phyloP scores from a whole-genome alignment of 2,888 invertebrate genomes.

The Papilio elwesi region DNA sequence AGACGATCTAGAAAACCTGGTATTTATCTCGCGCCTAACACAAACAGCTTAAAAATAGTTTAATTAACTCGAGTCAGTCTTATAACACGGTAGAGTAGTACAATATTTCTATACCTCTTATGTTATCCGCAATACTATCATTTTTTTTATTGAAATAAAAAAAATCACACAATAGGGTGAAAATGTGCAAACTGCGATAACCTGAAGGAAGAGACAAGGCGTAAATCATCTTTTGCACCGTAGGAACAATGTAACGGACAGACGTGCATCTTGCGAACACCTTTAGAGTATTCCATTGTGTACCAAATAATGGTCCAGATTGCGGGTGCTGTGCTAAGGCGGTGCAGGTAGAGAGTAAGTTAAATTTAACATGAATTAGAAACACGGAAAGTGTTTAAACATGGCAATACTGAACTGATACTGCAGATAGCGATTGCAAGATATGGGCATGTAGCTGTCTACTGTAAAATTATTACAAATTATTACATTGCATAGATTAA shows the following conservation, averaged over 20 bases:
- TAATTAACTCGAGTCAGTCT: too few species aligned
- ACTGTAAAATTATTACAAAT: slow-evolving; percentile 8
- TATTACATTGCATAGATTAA: slow-evolving; percentile 5
- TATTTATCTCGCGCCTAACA: too few species aligned
- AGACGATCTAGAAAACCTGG: too few species aligned
- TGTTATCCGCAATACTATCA: not conserved
- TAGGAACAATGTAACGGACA: slow-evolving; percentile 16
- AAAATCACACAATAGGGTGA: slow-evolving; percentile 27
- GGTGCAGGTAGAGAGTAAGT: slow-evolving; percentile 24
- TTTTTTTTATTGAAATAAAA: slow-evolving; percentile 6
- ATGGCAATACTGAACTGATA: slow-evolving; percentile 14
- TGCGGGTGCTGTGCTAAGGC: not conserved
- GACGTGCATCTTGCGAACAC: slow-evolving; percentile 31
- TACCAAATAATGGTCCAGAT: slow-evolving; percentile 21
- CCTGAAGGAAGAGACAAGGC: slow-evolving; percentile 16
- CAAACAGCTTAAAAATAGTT: too few species aligned
- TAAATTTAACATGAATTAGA: slow-evolving; percentile 6
- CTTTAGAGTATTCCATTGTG: slow-evolving; percentile 33
- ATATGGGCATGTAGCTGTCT: slow-evolving; percentile 12
- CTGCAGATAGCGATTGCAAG: not conserved
- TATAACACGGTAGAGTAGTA: too few species aligned
- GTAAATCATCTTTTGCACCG: slow-evolving; percentile 26
- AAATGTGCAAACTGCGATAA: slow-evolving; percentile 16
- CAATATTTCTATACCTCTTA: not conserved
- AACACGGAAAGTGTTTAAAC: slow-evolving; percentile 17